A percentile compares a stretch with the other conserved stretches of the same genome.
These are phyloP conservation scores for silkworm (Bombyx mori) DNA, from an alignment of 1,140 invertebrate genomes.

Conservation along the genomic window DNA sequence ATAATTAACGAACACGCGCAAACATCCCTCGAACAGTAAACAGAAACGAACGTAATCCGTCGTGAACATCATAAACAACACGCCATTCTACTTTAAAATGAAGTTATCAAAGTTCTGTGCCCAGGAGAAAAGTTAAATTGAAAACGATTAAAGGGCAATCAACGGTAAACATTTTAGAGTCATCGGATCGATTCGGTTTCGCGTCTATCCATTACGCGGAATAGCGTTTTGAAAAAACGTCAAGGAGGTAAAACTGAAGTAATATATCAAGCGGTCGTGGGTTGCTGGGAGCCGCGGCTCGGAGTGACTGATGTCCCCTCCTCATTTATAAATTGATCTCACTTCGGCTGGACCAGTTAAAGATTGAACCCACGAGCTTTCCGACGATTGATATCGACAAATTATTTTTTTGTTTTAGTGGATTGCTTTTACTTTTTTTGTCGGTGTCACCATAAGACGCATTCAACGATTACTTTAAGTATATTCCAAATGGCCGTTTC, in stretches of 20 bases:
- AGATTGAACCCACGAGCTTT: conserved; percentile 15
- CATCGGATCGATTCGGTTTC: conserved; percentile 30
- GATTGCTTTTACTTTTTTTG: too few species aligned
- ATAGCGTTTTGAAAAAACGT: conserved; percentile 40
- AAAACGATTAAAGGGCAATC: conserved; percentile 44
- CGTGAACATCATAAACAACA: too few species aligned
- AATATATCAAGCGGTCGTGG: conserved; percentile 40
- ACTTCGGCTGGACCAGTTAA: conserved; percentile 28
- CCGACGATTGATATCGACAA: too few species aligned
- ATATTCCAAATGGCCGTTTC: too few species aligned
- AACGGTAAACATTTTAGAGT: conserved; percentile 31
- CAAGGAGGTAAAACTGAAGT: conserved; percentile 32
- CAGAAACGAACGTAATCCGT: too few species aligned
- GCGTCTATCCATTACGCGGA: conserved; percentile 34
- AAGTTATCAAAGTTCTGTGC: conserved; percentile 41
- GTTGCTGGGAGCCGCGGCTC: conserved; percentile 15
- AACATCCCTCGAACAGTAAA: too few species aligned
- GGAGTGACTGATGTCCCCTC: conserved; percentile 38
- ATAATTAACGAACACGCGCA: too few species aligned
- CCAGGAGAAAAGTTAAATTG: conserved; percentile 43
- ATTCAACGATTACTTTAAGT: too few species aligned
- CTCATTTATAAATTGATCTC: conserved; percentile 48
- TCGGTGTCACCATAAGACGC: too few species aligned
- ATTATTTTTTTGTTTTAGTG: too few species aligned
- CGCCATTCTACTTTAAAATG: conserved; percentile 21